phyloP scores from a whole-genome alignment of 2,888 invertebrate genomes.

The Herminia tarsipennalis region DNA sequence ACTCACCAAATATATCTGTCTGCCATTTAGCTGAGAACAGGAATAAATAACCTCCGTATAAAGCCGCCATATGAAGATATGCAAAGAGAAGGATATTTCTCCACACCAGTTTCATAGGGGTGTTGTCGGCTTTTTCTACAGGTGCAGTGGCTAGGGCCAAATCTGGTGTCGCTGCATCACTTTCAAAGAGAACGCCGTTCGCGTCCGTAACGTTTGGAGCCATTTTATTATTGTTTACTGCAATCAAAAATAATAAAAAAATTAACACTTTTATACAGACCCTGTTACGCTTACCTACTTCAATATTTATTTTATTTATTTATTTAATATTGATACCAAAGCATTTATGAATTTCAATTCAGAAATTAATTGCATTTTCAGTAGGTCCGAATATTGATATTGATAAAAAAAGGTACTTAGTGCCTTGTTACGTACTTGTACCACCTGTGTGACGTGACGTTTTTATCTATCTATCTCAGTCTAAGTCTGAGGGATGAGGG shows the following conservation, averaged over 20 bases:
- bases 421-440: too few species aligned
- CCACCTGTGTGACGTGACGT: too few species aligned
- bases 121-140: constrained; percentile 82
- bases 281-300: too few species aligned
- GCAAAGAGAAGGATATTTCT: constrained; percentile 92
- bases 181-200: constrained; percentile 80
- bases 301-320: too few species aligned
- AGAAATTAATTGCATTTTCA: too few species aligned
- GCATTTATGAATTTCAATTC: too few species aligned
- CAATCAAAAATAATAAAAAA: constrained; percentile 7
- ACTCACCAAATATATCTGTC: constrained; percentile 90
- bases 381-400: too few species aligned
- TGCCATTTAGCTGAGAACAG: constrained; percentile 90
- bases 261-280: background rate
- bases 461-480: too few species aligned
- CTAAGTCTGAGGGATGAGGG: too few species aligned
- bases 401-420: too few species aligned
- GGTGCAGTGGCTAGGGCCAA: constrained; percentile 69
- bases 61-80: constrained; percentile 90
- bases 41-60: constrained; percentile 91
- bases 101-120: constrained; percentile 90
- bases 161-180: constrained; percentile 77
- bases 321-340: too few species aligned
- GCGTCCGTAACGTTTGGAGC: constrained; percentile 75
- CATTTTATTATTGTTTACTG: constrained; percentile 55